These are phyloP conservation scores for Aphelinus atriplicis DNA, from an alignment of 1,140 invertebrate species.

Conservation along the genomic window DNA sequence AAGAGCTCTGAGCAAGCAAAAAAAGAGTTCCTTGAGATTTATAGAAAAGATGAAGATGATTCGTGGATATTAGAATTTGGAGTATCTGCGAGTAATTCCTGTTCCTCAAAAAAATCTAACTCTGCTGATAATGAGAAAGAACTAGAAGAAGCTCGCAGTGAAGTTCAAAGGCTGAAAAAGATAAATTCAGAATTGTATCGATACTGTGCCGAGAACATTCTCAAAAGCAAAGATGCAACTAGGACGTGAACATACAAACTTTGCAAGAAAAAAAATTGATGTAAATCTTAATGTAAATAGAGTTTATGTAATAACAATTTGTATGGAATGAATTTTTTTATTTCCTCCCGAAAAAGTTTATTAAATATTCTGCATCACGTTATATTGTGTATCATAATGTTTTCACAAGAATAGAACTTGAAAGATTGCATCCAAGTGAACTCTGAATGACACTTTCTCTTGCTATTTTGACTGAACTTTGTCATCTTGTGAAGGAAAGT, in stretches of 20 bases:
- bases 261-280: neutral
- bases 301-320: neutral
- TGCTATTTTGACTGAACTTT: neutral
- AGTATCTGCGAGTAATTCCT: slow-evolving; percentile 30
- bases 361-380: too few species aligned
- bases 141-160: slow-evolving; percentile 50
- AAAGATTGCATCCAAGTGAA: too few species aligned
- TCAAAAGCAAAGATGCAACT: slow-evolving; percentile 39
- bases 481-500: neutral
- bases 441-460: neutral
- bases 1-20: slow-evolving; percentile 56
- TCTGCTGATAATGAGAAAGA: slow-evolving; percentile 34
- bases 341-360: too few species aligned
- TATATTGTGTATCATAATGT: too few species aligned
- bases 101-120: neutral
- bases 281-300: slow-evolving; percentile 17
- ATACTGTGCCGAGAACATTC: slow-evolving; percentile 61
- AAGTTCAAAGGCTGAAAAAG: slow-evolving; percentile 64
- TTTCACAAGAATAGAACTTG: too few species aligned
- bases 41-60: slow-evolving; percentile 51
- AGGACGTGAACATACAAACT: neutral
- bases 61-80: slow-evolving; percentile 53
- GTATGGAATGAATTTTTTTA: too few species aligned
- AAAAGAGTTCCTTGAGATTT: slow-evolving; percentile 51
- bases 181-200: slow-evolving; percentile 66